Conservation (phyloP, 2,888 invertebrate genomes). For the Homarus gammarus region DNA sequence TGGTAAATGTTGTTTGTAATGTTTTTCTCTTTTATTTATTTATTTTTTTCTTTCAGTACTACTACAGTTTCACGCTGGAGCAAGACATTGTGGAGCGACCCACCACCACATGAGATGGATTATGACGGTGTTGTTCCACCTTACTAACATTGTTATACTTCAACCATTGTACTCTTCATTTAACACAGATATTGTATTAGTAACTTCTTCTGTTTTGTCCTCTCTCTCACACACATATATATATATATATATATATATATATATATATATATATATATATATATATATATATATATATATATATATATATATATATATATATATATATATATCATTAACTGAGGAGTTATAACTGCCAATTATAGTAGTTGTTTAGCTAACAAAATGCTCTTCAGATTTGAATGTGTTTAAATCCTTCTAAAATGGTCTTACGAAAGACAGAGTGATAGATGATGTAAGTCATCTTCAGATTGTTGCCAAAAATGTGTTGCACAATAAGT, state of each 20-base stretch:
- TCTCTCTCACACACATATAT: not conserved
- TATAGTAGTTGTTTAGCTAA: not conserved
- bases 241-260: too few species aligned
- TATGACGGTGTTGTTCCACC: not conserved
- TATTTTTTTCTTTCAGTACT: constrained; percentile 61
- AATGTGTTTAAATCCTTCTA: too few species aligned
- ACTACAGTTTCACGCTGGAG: constrained; percentile 74
- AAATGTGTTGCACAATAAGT: not conserved
- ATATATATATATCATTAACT: too few species aligned
- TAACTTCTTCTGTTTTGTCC: not conserved
- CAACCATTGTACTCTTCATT: not conserved
- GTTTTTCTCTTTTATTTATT: too few species aligned
- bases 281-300: too few species aligned
- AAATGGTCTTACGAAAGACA: too few species aligned
- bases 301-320: too few species aligned
- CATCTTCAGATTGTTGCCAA: not conserved
- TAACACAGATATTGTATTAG: not conserved
- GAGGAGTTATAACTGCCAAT: not conserved
- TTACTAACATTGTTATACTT: not conserved
- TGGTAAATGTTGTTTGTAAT: too few species aligned
- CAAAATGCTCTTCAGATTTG: too few species aligned
- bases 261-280: too few species aligned
- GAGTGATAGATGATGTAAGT: not conserved
- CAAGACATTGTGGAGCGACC: constrained; percentile 71
- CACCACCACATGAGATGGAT: constrained; percentile 41